phyloP scores from a whole-genome alignment of 2,797 vertebrate genomes.

The Leucoraja ocellata region DNA sequence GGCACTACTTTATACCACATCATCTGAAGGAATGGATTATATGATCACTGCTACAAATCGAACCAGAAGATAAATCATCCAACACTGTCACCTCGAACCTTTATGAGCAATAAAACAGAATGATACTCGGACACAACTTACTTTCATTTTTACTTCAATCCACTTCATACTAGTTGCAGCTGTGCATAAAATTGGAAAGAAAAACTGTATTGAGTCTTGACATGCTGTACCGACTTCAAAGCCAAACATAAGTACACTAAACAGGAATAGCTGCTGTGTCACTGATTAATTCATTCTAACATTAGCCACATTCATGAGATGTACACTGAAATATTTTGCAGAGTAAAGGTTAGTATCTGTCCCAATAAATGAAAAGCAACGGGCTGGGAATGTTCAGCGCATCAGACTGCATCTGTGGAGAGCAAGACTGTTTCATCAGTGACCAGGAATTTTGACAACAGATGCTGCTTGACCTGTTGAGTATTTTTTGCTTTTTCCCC shows the following conservation, averaged over 20 bases:
- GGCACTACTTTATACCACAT: neutral
- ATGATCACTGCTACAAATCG: neutral
- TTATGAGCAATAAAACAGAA: neutral
- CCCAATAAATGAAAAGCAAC: neutral
- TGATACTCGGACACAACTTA: conserved; percentile 51
- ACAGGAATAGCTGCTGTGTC: neutral
- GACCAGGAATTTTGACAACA: too few relatives aligned
- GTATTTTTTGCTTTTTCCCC: too few relatives aligned
- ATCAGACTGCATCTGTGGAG: too few relatives aligned
- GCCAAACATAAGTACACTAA: conserved; percentile 36
- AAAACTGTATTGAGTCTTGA: conserved; percentile 41
- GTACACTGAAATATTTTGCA: neutral
- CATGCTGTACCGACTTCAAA: neutral
- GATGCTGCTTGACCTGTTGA: too few relatives aligned
- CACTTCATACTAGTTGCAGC: conserved; percentile 99
- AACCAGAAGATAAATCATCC: neutral
- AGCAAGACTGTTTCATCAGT: too few relatives aligned
- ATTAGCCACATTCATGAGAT: neutral
- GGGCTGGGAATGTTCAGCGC: too few relatives aligned
- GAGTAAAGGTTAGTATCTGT: neutral
- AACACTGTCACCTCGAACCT: conserved; percentile 48
- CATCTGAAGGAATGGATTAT: neutral
- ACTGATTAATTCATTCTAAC: neutral
- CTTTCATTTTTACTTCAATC: conserved; percentile 99
- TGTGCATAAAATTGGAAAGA: conserved; percentile 51